These are phyloP conservation scores for Paramormyrops hopkinsi DNA, from an alignment of 2,797 vertebrate species.

Conservation along the genomic window DNA sequence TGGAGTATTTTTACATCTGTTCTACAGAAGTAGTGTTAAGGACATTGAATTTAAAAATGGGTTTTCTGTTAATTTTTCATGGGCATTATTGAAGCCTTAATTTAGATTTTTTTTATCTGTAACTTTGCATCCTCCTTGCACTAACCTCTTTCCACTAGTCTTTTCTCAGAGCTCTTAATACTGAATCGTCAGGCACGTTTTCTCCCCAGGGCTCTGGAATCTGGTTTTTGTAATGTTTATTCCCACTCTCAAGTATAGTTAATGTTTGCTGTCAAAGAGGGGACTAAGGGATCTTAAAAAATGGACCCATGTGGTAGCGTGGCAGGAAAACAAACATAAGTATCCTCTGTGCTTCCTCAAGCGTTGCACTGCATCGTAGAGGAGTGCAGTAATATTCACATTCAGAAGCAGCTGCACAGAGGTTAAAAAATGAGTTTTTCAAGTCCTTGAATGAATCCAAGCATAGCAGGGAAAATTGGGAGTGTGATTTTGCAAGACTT, in stretches of 20 bases:
- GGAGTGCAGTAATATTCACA: neutral
- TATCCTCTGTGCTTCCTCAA: neutral
- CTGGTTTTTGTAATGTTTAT: conserved; percentile 18
- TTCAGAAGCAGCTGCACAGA: neutral
- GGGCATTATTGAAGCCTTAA: neutral
- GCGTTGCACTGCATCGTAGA: neutral
- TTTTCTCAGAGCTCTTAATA: neutral
- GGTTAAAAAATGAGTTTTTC: neutral
- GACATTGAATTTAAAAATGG: neutral
- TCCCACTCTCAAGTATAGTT: neutral
- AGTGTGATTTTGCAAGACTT: neutral
- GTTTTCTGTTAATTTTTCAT: neutral
- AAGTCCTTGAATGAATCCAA: neutral
- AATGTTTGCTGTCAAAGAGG: conserved; percentile 9
- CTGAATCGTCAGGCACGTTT: neutral
- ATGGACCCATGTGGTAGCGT: neutral
- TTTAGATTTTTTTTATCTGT: neutral
- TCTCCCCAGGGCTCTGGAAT: neutral
- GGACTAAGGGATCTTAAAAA: neutral
- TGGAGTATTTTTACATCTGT: neutral
- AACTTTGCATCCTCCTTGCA: neutral
- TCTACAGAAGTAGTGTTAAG: neutral
- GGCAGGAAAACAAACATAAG: neutral
- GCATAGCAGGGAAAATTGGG: neutral
- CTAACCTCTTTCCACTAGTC: neutral